Conservation (phyloP, 1,140 invertebrate species). For the Brachionus koreanus region DNA sequence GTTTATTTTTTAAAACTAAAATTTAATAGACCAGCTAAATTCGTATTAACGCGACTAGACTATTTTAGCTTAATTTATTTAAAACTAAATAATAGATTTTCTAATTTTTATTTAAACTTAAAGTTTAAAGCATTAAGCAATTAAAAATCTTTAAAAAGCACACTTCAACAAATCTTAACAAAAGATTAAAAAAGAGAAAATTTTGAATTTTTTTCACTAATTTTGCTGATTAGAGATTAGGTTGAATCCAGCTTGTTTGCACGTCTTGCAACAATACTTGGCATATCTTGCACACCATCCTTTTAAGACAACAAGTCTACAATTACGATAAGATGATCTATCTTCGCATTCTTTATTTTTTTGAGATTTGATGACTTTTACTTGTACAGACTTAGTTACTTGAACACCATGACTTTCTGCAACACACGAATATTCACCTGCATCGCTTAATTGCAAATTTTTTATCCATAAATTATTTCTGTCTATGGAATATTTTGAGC, state of each 20-base stretch:
- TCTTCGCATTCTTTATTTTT: slow-evolving; percentile 14
- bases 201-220: background rate
- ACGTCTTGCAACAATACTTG: slow-evolving; percentile 33
- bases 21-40: too few relatives aligned
- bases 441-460: background rate
- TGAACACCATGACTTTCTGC: background rate
- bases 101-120: background rate
- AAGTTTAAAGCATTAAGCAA: background rate
- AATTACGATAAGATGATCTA: slow-evolving; percentile 29
- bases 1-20: too few relatives aligned
- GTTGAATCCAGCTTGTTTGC: background rate
- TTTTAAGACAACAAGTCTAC: slow-evolving; percentile 5
- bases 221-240: background rate
- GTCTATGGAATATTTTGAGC: background rate
- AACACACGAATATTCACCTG: background rate
- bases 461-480: background rate
- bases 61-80: too few relatives aligned
- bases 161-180: slow-evolving; percentile 1
- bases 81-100: background rate
- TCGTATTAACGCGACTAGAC: too few relatives aligned
- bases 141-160: background rate
- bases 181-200: background rate
- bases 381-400: background rate
- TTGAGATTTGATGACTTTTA: background rate
- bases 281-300: slow-evolving; percentile 7